A percentile compares a stretch with the other conserved stretches of the same genome.
phyloP scores from a whole-genome alignment of 2,113 vertebrate species.

The Pomatostomus ruficeps region DNA sequence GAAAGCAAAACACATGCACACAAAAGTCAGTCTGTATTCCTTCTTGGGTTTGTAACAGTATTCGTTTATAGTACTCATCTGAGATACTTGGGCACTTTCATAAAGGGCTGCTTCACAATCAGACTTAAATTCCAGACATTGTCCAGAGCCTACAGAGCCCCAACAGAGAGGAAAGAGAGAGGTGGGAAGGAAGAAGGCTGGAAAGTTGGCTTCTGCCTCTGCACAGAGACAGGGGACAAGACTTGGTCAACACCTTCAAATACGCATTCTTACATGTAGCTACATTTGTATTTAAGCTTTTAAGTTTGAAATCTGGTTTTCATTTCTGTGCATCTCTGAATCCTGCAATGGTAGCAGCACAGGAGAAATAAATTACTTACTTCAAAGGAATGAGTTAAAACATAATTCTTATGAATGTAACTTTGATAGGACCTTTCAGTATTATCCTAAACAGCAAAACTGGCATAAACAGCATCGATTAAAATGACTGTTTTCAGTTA shows the following conservation, averaged over 20 bases:
- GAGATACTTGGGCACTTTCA: neutral
- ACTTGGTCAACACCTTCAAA: neutral
- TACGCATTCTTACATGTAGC: neutral
- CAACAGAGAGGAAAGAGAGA: neutral
- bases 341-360: neutral
- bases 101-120: neutral
- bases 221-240: neutral
- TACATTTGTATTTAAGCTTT: neutral
- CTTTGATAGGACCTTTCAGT: neutral
- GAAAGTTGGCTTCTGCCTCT: neutral
- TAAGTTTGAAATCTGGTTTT: neutral
- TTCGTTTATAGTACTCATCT: neutral
- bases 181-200: neutral
- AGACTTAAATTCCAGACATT: neutral
- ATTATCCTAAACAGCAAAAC: neutral
- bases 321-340: neutral
- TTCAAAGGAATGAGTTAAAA: neutral
- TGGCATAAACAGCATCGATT: neutral
- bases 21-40: neutral
- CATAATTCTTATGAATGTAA: neutral
- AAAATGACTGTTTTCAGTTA: neutral
- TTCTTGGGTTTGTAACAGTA: neutral
- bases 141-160: neutral
- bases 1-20: neutral
- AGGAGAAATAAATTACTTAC: neutral